Base-by-base conservation (phyloP, 2,888 invertebrate genomes). In the Papilio elwesi region DNA sequence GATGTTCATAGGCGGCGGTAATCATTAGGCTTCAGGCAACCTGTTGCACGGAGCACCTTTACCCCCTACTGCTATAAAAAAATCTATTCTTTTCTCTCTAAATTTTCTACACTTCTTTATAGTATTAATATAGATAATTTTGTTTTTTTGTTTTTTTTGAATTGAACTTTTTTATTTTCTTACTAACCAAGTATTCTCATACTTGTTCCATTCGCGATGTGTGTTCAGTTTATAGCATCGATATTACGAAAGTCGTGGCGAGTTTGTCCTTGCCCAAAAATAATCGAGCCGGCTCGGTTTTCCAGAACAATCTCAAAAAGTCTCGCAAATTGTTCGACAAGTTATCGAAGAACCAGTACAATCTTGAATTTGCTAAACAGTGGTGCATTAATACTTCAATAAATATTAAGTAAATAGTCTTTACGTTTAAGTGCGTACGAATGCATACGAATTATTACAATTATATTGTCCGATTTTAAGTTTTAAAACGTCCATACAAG, bases 221-320 rank as follows among this genome's bases (percentile, higher is more conserved):
- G 10, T 53, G 36, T 26, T 26, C 26, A 51, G 51, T 66, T 48
- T 15, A 59, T 52, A 36, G 47, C 10, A 36, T 68, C 12, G 16
- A 65, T 59, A 16, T 64, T 43, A 69, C 26, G 51, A 66, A 71
- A 71, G 66, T 57, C 49, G 15, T 43, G 26, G 3, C 16, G n/a
- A 64, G n/a, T 38, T 16, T 15, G 68, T 65, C 73, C 68, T 73
- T 73, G 64, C 36, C 43, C 26, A 26, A 68, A 63, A 68, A 63
- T 52, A 62, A 72, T 53, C 49, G 12, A 68, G 48, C 36, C 38
- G 9, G 49, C 16, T 43, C 16, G 15, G 36, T 69, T 69, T 66
- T 65, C 52, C 57, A 68, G 63, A 65, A 64, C 63, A 59, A 49
- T 59, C 68, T 66, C 43, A 13, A 65, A 64, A 48, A 59, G 64